Percentiles rank a stretch among this genome's conserved stretches.
Conservation (phyloP, 2,888 invertebrate genomes). For the Megastigmus dorsalis region DNA sequence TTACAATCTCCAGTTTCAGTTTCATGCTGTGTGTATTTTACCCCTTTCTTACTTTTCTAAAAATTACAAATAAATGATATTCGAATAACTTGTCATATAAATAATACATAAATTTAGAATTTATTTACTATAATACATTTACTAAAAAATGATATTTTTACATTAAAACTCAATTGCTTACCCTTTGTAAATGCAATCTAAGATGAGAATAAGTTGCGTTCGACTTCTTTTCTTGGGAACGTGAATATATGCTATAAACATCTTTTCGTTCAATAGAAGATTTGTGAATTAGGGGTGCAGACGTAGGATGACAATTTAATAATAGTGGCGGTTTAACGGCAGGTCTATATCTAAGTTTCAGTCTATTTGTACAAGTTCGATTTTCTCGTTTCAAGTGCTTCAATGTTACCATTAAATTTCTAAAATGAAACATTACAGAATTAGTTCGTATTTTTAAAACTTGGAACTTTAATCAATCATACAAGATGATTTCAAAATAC, state of each 20-base stretch:
- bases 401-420: constrained; percentile 60
- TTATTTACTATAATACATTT: too few relatives aligned
- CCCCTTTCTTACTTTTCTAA: constrained; percentile 57
- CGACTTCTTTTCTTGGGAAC: background rate
- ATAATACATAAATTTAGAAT: too few relatives aligned
- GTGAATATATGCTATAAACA: background rate
- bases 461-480: too few relatives aligned
- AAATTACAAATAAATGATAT: constrained; percentile 19
- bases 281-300: background rate
- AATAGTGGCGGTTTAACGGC: background rate
- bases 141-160: too few relatives aligned
- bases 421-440: constrained; percentile 55
- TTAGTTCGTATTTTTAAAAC: constrained; percentile 16
- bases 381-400: constrained; percentile 57
- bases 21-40: constrained; percentile 56
- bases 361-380: constrained; percentile 31
- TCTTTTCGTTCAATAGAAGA: background rate
- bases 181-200: too few relatives aligned
- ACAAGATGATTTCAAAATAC: too few relatives aligned
- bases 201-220: constrained; percentile 37
- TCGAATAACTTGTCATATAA: background rate
- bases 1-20: constrained; percentile 59
- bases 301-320: background rate
- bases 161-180: background rate
- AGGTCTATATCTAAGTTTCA: constrained; percentile 35